Evolutionary conservation across 1,140 invertebrate genomes (phyloP).

Genomic region (Melipona quadrifasciata): DNA sequence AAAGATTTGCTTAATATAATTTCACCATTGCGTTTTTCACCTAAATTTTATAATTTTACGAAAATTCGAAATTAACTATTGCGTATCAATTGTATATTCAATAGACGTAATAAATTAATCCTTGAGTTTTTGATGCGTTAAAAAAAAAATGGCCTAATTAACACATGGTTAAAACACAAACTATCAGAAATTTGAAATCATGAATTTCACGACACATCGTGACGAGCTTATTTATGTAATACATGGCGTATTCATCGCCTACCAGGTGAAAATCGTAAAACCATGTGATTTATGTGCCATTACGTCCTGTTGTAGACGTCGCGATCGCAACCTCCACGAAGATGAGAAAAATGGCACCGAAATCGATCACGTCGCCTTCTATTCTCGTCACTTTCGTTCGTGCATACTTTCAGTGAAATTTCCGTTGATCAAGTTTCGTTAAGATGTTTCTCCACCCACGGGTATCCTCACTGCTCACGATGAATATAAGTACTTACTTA

Average conservation of each 20-base stretch:
- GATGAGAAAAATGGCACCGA: neutral
- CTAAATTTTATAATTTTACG: too few species aligned
- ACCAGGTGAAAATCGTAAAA: neutral
- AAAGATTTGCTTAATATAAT: too few species aligned
- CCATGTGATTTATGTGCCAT: neutral
- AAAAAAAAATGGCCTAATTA: too few species aligned
- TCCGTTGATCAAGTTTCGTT: slow-evolving; percentile 46
- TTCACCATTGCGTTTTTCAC: too few species aligned
- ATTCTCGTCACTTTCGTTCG: neutral
- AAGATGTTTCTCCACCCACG: neutral
- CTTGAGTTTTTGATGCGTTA: too few species aligned
- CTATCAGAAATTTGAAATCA: neutral
- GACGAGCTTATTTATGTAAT: neutral
- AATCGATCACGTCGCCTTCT: neutral
- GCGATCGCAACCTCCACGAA: neutral
- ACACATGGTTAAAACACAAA: too few species aligned
- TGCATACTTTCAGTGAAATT: slow-evolving; percentile 43
- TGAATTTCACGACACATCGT: neutral
- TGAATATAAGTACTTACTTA: slow-evolving; percentile 22
- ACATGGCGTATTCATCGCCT: neutral
- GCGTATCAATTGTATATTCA: too few species aligned
- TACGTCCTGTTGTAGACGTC: neutral
- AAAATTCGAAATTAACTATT: too few species aligned
- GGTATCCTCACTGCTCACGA: neutral
- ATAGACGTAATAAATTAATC: too few species aligned